Evolutionary conservation across 2,888 invertebrate genomes (phyloP), one percentile per base, ranked within the genome.

Genomic region (Tricholauxania praeusta): DNA sequence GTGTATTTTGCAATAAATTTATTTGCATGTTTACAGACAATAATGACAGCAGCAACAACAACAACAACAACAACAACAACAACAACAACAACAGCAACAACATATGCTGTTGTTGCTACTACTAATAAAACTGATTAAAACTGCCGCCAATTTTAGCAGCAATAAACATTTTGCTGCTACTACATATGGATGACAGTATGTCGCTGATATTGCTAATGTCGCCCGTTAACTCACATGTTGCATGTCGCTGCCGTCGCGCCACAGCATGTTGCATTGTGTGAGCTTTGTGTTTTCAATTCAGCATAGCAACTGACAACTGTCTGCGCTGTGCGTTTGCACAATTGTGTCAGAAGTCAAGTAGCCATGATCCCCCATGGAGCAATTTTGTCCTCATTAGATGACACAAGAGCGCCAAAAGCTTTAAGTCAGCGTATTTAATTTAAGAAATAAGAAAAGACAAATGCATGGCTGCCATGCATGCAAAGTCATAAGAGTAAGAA

Each of bases 21-120:
- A 77, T 78, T 78, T 74, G 78, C 79, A 76, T 79, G 78, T 78
- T 78, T 75, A 75, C 75, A 76, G 71, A 75, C 71, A 75, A 73
- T 28, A 65, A 64, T 57, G 76, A 66, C 68, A 64, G 22, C 57
- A 67, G 17, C 72, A 59, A 48, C 59, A 64, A 69, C 39, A 60
- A 28, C 3, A n/a, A n/a, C n/a, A n/a, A n/a, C n/a, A 48, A n/a
- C 8, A 32, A 66, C 51, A 69, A 39, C n/a, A 59, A 53, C 48
- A 69, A 49, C 68, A 52, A n/a, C n/a, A n/a, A n/a, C n/a, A 48
- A 22, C 1, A 48, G 17, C 49, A 64, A 51, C 48, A 60, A 60
- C 59, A 60, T 32, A 60, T 60, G 59, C 8, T 59, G n/a, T 28
- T n/a, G 6, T 60, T 60, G 22, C 53, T 55, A 3, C 10, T 17